Percentiles rank a stretch among this genome's conserved stretches.
These are phyloP conservation scores for Poeciliopsis turneri DNA, from an alignment of 2,797 vertebrate genomes.

Conservation along the genomic window DNA sequence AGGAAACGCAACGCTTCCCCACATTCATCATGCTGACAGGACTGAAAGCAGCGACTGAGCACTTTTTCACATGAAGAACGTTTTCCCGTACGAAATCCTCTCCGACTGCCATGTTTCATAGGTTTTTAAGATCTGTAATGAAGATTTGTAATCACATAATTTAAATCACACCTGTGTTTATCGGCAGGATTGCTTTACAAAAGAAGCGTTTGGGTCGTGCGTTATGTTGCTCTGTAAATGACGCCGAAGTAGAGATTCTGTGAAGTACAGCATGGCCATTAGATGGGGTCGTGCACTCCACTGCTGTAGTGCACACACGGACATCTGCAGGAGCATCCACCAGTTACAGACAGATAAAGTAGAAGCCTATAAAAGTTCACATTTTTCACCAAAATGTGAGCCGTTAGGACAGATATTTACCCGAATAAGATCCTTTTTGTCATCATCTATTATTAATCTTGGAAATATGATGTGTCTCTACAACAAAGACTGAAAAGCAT, in stretches of 20 bases:
- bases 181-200: constrained; percentile 8
- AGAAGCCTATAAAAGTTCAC: not conserved
- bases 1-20: not conserved
- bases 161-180: constrained; percentile 9
- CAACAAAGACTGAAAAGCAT: not conserved
- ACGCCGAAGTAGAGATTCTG: constrained; percentile 41
- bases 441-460: not conserved
- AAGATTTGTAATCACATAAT: not conserved
- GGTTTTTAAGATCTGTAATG: not conserved
- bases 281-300: constrained; percentile 21
- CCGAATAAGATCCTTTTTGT: not conserved
- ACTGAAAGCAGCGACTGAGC: constrained; percentile 5
- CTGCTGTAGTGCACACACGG: not conserved
- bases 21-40: not conserved
- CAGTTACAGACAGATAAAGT: not conserved
- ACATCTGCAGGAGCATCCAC: not conserved
- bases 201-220: not conserved
- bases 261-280: constrained; percentile 42
- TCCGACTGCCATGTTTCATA: not conserved
- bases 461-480: not conserved
- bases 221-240: constrained; percentile 28
- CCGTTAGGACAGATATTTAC: constrained; percentile 11
- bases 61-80: not conserved
- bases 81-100: constrained; percentile 4
- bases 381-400: not conserved